Conservation (phyloP, 1,140 invertebrate genomes). For the Hesperophylax magnus region DNA sequence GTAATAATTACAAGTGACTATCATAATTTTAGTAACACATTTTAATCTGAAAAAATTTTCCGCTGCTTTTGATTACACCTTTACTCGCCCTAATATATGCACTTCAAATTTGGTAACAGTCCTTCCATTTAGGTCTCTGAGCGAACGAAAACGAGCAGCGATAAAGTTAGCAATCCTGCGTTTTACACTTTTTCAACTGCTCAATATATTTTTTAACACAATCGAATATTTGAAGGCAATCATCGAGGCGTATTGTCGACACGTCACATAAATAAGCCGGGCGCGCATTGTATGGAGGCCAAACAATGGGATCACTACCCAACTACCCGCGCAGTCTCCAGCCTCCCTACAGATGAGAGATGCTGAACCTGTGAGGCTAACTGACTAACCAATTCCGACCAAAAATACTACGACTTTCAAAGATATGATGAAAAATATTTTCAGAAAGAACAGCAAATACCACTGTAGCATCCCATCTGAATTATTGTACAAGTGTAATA, state of each 20-base stretch:
- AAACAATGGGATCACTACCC: conserved; percentile 11
- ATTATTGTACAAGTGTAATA: no score
- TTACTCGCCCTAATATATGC: no score
- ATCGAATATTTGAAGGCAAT: conserved; percentile 35
- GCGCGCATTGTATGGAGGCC: conserved; percentile 18
- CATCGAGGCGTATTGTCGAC: conserved; percentile 36
- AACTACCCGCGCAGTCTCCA: background rate
- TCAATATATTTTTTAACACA: conserved; percentile 36
- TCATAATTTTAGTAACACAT: no score
- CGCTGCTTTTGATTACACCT: no score
- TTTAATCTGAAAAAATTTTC: no score
- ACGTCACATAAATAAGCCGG: conserved; percentile 31
- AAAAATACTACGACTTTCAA: no score
- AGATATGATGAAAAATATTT: no score
- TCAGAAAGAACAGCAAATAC: no score
- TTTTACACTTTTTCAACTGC: conserved; percentile 34
- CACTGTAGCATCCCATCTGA: no score
- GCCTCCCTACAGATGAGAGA: background rate
- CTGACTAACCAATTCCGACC: no score
- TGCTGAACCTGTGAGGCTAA: background rate
- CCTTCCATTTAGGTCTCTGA: background rate
- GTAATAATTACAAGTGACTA: no score
- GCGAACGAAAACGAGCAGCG: background rate
- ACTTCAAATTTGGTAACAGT: background rate
- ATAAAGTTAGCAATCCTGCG: conserved; percentile 5